Conservation (phyloP, 1,140 invertebrate species). For the Lutraria rhynchaena region DNA sequence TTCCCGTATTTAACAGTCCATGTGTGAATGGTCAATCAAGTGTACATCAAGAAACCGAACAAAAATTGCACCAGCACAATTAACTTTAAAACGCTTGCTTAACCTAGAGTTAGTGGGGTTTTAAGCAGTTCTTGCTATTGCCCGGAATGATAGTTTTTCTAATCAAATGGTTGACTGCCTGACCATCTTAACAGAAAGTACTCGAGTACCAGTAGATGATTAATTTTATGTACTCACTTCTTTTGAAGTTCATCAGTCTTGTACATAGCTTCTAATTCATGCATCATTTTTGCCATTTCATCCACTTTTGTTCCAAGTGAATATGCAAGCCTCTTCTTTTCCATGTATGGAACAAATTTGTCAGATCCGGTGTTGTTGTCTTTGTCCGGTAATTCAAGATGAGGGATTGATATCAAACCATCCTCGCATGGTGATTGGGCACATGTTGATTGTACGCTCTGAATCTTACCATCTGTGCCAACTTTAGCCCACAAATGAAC, state of each 20-base stretch:
- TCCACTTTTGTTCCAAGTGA: slow-evolving; percentile 19
- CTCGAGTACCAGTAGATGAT: too few species aligned
- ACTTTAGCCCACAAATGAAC: slow-evolving; percentile 28
- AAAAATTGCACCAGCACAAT: too few species aligned
- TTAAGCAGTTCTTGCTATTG: too few species aligned
- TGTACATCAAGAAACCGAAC: too few species aligned
- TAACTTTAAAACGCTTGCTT: too few species aligned
- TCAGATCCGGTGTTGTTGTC: neutral
- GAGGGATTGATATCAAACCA: neutral
- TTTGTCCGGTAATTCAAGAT: neutral
- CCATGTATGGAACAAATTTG: slow-evolving; percentile 31
- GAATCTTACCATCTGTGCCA: neutral
- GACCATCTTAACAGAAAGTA: too few species aligned
- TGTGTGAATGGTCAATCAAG: too few species aligned
- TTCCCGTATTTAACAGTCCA: too few species aligned
- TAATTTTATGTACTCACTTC: slow-evolving; percentile 14
- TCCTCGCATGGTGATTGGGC: neutral
- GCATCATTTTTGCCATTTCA: slow-evolving; percentile 25
- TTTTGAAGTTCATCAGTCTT: slow-evolving; percentile 6
- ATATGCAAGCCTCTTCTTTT: slow-evolving; percentile 26
- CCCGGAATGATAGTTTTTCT: too few species aligned
- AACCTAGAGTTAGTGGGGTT: too few species aligned
- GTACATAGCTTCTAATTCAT: slow-evolving; percentile 14
- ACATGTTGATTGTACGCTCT: slow-evolving; percentile 36
- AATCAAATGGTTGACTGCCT: too few species aligned